These are phyloP conservation scores for Plebejus anna DNA, from an alignment of 2,888 invertebrate species.

Conservation along the genomic window DNA sequence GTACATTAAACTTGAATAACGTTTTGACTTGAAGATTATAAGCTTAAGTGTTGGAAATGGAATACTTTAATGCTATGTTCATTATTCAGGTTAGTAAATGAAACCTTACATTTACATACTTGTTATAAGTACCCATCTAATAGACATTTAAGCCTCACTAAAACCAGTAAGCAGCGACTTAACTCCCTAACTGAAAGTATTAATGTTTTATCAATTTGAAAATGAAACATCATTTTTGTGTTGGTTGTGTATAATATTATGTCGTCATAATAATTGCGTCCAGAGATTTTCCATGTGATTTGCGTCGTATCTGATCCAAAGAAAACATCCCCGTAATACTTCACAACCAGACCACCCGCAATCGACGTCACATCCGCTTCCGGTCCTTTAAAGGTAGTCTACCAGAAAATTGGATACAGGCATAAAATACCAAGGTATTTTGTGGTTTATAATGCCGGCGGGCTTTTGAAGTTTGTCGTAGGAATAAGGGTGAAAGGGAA, in stretches of 20 bases:
- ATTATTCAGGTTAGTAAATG: too few relatives aligned
- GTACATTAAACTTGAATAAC: background rate
- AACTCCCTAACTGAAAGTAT: too few relatives aligned
- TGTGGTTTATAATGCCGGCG: background rate
- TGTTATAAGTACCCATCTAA: too few relatives aligned
- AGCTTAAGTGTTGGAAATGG: background rate
- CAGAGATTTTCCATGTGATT: background rate
- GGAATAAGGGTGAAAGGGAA: too few relatives aligned
- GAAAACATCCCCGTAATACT: background rate
- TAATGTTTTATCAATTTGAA: too few relatives aligned
- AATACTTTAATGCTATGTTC: background rate
- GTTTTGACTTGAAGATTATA: background rate
- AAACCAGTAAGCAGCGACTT: too few relatives aligned
- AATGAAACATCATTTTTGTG: too few relatives aligned
- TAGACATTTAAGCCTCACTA: too few relatives aligned
- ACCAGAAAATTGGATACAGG: conserved; percentile 6
- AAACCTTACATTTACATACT: too few relatives aligned
- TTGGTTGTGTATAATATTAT: too few relatives aligned
- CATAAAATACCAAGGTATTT: background rate
- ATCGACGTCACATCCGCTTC: background rate
- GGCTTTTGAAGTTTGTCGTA: background rate
- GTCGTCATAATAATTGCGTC: too few relatives aligned
- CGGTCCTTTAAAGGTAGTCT: background rate
- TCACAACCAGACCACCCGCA: background rate
- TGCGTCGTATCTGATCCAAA: background rate